Conservation (phyloP, 2,888 invertebrate genomes). For the Gymnocheta viridis region DNA sequence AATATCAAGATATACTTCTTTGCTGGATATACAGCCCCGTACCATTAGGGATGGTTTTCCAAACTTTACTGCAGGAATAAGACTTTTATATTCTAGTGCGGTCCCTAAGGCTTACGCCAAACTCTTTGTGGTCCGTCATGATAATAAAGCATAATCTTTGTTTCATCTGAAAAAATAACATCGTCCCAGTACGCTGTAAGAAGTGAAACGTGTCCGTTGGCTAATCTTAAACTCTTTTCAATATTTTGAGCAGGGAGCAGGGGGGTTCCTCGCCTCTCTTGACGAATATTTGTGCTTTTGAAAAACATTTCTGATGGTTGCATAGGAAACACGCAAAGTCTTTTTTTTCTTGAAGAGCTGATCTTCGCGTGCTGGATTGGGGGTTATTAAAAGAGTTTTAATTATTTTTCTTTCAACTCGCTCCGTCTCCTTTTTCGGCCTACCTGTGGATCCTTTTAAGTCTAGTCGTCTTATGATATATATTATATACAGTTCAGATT, state of each 20-base stretch:
- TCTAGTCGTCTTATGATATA: slow-evolving; percentile 1
- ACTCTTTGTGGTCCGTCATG: neutral
- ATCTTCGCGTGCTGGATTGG: neutral
- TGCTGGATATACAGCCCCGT: neutral
- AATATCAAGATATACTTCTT: too few species aligned
- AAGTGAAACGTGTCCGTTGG: neutral
- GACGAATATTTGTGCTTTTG: neutral
- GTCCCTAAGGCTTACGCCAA: neutral
- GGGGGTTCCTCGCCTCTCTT: neutral
- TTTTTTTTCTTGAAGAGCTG: neutral
- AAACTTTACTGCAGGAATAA: neutral
- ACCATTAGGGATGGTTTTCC: neutral
- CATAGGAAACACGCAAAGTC: neutral
- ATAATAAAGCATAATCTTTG: neutral
- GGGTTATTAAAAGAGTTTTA: neutral
- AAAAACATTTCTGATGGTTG: neutral
- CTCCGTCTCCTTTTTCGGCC: neutral
- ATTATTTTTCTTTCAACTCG: slow-evolving; percentile 33
- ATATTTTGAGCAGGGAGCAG: neutral
- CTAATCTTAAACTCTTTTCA: neutral
- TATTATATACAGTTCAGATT: slow-evolving; percentile 35
- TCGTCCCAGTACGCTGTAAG: neutral
- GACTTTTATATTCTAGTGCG: neutral
- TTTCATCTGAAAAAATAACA: neutral
- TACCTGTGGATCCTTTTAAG: neutral